These are phyloP conservation scores for Caerostris darwini DNA, from an alignment of 1,140 invertebrate species.

Conservation along the genomic window DNA sequence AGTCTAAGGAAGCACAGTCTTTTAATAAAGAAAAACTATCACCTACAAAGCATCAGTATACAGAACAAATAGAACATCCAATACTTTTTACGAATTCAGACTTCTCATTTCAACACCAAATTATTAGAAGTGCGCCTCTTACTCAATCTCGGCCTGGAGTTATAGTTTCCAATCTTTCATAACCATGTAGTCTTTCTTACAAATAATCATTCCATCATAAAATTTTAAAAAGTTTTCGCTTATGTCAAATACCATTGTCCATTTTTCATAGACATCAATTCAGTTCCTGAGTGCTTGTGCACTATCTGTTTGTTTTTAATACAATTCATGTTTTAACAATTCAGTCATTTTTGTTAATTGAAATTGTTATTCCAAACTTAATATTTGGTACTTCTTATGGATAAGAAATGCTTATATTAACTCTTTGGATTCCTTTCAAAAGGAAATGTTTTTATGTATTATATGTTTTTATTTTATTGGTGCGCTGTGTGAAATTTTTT, in stretches of 20 bases:
- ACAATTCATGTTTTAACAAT: background rate
- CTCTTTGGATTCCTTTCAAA: background rate
- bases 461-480: too few species aligned
- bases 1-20: background rate
- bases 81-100: background rate
- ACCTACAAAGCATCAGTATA: background rate
- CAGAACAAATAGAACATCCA: slow-evolving; percentile 15
- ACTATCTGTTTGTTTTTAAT: slow-evolving; percentile 34
- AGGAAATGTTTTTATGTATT: background rate
- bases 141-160: slow-evolving; percentile 78
- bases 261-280: slow-evolving; percentile 52
- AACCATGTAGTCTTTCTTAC: slow-evolving; percentile 46
- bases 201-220: slow-evolving; percentile 71
- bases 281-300: slow-evolving; percentile 75
- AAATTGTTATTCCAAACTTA: background rate
- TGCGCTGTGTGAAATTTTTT: too few species aligned
- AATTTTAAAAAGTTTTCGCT: slow-evolving; percentile 30
- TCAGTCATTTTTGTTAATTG: background rate
- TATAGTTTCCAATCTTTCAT: slow-evolving; percentile 79
- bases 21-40: slow-evolving; percentile 30
- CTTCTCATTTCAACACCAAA: slow-evolving; percentile 73
- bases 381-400: background rate
- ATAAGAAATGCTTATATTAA: background rate
- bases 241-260: slow-evolving; percentile 69
- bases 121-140: slow-evolving; percentile 75